Evolutionary conservation across 2,113 vertebrate species (phyloP).

Genomic region (Caracal caracal): DNA sequence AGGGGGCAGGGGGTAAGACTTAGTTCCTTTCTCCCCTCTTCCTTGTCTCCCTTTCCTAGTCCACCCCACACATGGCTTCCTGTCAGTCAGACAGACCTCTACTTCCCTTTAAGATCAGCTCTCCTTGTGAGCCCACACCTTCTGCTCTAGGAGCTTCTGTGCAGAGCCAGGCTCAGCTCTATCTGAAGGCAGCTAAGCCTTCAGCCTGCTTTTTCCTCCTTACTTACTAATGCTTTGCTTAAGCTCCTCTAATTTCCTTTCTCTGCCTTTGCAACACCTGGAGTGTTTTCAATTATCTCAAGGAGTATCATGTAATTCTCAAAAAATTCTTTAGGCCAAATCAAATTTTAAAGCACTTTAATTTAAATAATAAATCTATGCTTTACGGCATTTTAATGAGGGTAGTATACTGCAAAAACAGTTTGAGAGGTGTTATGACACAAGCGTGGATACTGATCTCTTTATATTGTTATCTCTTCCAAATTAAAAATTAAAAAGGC

Average conservation of each 20-base stretch:
- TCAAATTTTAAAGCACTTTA: conserved; percentile 30
- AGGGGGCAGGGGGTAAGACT: not conserved
- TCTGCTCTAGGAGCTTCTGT: no score
- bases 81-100: not conserved
- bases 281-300: conserved; percentile 35
- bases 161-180: not conserved
- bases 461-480: not conserved
- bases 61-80: not conserved
- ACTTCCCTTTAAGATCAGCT: not conserved
- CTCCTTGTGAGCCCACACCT: not conserved
- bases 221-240: not conserved
- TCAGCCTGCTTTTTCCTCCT: not conserved
- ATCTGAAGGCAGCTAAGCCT: rapidly evolving
- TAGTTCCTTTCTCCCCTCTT: not conserved
- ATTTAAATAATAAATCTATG: conserved; percentile 36
- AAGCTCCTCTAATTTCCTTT: not conserved
- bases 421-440: not conserved
- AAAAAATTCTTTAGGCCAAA: not conserved
- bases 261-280: not conserved
- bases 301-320: not conserved
- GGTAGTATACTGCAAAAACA: not conserved
- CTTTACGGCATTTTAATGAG: conserved; percentile 10
- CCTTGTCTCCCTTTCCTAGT: not conserved
- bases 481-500: not conserved
- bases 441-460: not conserved